A percentile compares a stretch with the other conserved stretches of the same genome.
phyloP scores from a whole-genome alignment of 2,113 vertebrate species.

The Prionailurus viverrinus region DNA sequence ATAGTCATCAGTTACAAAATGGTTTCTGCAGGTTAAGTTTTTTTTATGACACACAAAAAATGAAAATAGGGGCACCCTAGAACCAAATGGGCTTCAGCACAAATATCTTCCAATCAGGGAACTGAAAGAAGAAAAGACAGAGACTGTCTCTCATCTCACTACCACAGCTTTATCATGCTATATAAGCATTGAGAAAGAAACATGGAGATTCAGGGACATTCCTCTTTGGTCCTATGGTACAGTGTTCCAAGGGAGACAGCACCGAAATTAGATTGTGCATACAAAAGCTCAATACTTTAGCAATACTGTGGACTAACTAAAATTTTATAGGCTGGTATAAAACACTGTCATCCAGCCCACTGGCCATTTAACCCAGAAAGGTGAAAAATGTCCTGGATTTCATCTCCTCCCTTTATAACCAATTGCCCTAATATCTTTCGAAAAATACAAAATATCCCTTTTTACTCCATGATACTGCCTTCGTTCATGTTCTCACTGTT shows the following conservation, averaged over 20 bases:
- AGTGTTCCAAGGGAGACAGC: neutral
- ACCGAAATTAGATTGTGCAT: neutral
- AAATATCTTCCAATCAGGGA: neutral
- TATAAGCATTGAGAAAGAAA: neutral
- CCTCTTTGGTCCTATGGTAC: neutral
- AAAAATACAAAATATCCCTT: neutral
- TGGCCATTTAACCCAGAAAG: neutral
- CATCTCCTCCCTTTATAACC: neutral
- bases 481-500: neutral
- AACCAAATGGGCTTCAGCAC: neutral
- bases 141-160: neutral
- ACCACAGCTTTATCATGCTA: neutral
- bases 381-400: neutral
- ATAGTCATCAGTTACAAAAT: neutral
- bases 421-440: neutral
- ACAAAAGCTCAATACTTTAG: neutral
- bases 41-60: neutral
- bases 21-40: neutral
- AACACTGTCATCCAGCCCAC: neutral
- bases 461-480: neutral
- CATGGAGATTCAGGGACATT: neutral
- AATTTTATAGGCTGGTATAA: neutral
- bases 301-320: neutral
- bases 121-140: neutral
- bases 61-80: neutral